Evolutionary conservation across 2,797 vertebrate genomes (phyloP).

Genomic region (Poeciliopsis gracilis): DNA sequence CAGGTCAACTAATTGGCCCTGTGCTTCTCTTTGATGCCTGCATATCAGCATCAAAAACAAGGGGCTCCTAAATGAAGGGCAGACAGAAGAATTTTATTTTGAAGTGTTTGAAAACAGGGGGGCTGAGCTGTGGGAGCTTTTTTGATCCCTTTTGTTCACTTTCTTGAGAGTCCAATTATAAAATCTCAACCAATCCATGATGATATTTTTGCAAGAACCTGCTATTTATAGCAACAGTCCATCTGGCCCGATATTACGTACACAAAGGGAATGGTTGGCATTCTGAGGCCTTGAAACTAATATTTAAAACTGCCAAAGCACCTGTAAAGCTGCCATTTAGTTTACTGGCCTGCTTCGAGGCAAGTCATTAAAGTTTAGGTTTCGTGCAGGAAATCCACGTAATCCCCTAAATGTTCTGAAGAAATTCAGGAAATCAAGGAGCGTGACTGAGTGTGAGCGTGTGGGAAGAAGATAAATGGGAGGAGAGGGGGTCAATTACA

Average conservation of each 20-base stretch:
- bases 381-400: conserved; percentile 14
- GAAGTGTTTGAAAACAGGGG: conserved; percentile 85
- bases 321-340: conserved; percentile 32
- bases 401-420: conserved; percentile 18
- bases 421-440: conserved; percentile 29
- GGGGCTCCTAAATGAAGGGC: conserved; percentile 53
- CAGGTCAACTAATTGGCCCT: conserved; percentile 60
- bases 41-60: conserved; percentile 83
- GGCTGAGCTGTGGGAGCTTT: conserved; percentile 24
- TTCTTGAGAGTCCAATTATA: conserved; percentile 87
- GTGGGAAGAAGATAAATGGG: not conserved
- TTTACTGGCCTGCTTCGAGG: conserved; percentile 17
- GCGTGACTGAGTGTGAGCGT: conserved; percentile 28
- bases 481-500: conserved; percentile 52
- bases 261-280: conserved; percentile 69
- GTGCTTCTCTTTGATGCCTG: conserved; percentile 87
- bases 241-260: conserved; percentile 72
- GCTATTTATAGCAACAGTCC: conserved; percentile 79
- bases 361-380: conserved; percentile 16
- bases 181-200: conserved; percentile 77
- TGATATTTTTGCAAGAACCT: conserved; percentile 79
- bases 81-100: conserved; percentile 89
- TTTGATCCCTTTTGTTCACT: conserved; percentile 48
- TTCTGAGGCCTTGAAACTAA: conserved; percentile 63
- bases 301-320: conserved; percentile 54